Percentiles rank a stretch among this genome's conserved stretches.
Evolutionary conservation across 1,140 invertebrate species (phyloP).

Genomic region (Wiebesia pumilae): DNA sequence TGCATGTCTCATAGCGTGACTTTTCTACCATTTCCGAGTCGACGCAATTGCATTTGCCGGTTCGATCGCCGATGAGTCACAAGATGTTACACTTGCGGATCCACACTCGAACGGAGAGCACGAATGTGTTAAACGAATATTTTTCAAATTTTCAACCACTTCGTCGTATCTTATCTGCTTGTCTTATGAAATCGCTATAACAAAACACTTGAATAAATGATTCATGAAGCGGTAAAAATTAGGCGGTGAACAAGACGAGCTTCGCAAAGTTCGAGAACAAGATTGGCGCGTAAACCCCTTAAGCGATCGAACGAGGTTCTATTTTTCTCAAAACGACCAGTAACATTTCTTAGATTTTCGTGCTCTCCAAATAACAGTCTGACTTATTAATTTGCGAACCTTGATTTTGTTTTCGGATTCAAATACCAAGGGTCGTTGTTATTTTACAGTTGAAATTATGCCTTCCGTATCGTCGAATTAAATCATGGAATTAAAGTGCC

Average conservation of each 20-base stretch:
- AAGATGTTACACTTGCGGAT: no score
- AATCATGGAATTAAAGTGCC: neutral
- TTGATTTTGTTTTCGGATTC: neutral
- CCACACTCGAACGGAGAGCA: no score
- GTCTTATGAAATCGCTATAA: no score
- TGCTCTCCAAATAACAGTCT: neutral
- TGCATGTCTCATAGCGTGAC: no score
- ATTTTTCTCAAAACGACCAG: neutral
- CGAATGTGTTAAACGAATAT: no score
- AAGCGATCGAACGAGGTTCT: neutral
- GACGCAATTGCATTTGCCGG: no score
- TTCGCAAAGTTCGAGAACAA: slow-evolving; percentile 26
- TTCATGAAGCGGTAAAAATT: neutral
- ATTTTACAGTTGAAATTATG: no score
- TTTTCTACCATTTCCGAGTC: no score
- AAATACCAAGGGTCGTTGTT: no score
- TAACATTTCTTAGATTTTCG: neutral
- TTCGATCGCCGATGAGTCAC: no score
- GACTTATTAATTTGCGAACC: neutral
- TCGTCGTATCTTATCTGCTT: no score
- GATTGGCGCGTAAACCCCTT: neutral
- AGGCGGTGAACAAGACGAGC: neutral
- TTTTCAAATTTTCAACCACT: no score
- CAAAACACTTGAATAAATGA: neutral
- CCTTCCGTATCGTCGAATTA: neutral